Evolutionary conservation across 2,113 vertebrate species (phyloP), one percentile per base, ranked within the genome.

Genomic region (Corythornis vintsioides): DNA sequence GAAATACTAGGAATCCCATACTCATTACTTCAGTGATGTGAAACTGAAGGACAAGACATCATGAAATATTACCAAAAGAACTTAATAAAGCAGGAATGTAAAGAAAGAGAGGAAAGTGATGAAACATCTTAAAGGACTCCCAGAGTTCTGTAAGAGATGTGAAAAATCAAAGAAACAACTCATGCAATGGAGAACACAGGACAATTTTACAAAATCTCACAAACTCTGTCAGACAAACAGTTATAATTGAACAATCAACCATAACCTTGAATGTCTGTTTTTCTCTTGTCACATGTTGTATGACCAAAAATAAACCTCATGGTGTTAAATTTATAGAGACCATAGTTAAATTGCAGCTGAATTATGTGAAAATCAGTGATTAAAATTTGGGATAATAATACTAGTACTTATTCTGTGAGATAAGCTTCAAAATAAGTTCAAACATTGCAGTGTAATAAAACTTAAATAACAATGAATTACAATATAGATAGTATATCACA

Each of bases 401-500:
- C 13, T 80, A 53, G 5, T 25, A 56, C 17, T 84, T 92, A 52
- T 43, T 76, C 82, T 53, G 13, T 73, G 84, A 83, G 6, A 45
- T 91, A 69, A 63, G 43, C 20, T 90, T 85, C 11, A 91, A 94
- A 94, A 88, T 72, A 69, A 24, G 57, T 93, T 22, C 47, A 88
- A 92, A 85, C 10, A 66, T 40, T 16, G 59, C 11, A 61, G 50
- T 67, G 63, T 71, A 89, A 91, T 94, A 94, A 90, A 93, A 95
- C 74, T 70, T 90, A 86, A 95, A 61, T 76, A 81, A 74, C 67
- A 88, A 28, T 80, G n/a, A 92, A 47, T 94, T 94, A 78, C 26
- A 92, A 63, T 86, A 96, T 80, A 91, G 69, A 64, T 84, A 72
- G 24, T 83, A 76, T 97, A 90, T 85, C 61, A 94, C 43, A 90